Conservation (phyloP, 1,140 invertebrate species). For the Drosophila ogumai region DNA sequence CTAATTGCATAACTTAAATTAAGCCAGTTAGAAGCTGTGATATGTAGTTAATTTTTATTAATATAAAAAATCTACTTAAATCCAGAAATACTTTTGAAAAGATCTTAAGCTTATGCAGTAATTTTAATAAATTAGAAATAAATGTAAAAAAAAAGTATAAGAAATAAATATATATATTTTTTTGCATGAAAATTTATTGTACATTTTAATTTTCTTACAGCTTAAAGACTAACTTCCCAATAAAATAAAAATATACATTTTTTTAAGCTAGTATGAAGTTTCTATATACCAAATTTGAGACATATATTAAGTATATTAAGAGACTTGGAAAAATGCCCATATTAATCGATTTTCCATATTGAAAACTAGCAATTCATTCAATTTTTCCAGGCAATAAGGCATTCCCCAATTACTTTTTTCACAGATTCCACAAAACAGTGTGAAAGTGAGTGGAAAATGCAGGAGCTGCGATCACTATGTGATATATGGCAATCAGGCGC, state of each 20-base stretch:
- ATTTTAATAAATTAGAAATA: background rate
- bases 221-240: too few relatives aligned
- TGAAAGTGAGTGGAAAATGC: slow-evolving; percentile 25
- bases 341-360: background rate
- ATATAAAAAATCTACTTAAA: background rate
- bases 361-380: background rate
- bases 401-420: background rate
- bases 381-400: background rate
- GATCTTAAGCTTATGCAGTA: background rate
- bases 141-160: background rate
- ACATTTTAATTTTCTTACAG: too few relatives aligned
- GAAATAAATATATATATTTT: background rate
- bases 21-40: background rate
- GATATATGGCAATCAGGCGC: slow-evolving; percentile 24
- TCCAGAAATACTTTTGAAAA: background rate
- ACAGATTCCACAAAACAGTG: background rate
- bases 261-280: too few relatives aligned
- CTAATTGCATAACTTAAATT: slow-evolving; percentile 13
- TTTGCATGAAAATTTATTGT: too few relatives aligned
- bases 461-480: background rate
- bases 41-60: background rate
- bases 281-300: too few relatives aligned
- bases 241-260: too few relatives aligned
- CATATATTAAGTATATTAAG: background rate
- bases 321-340: background rate